Percentiles rank a stretch among this genome's conserved stretches.
Evolutionary conservation across 2,888 invertebrate species (phyloP).

Genomic region (Noctua janthe): DNA sequence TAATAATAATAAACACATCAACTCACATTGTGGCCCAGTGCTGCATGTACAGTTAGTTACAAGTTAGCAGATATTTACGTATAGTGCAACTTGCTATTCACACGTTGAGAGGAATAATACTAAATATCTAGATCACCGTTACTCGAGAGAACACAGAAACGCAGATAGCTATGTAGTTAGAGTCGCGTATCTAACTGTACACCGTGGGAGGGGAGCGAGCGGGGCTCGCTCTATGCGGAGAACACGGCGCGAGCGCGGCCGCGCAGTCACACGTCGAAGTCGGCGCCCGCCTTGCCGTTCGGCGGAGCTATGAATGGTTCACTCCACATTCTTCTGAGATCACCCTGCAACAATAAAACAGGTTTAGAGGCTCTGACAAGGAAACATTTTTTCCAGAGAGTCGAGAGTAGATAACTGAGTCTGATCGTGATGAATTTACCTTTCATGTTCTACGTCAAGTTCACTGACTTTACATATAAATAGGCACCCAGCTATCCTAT

Average conservation of each 20-base stretch:
- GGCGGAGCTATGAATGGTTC: constrained; percentile 97
- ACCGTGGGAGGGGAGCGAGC: constrained; percentile 15
- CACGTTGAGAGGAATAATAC: constrained; percentile 50
- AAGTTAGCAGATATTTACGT: constrained; percentile 59
- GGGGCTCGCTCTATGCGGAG: constrained; percentile 41
- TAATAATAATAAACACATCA: constrained; percentile 71
- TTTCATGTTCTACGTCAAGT: too few species aligned
- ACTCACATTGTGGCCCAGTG: constrained; percentile 70
- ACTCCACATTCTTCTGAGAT: constrained; percentile 99
- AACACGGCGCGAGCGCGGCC: constrained; percentile 37
- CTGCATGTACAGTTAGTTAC: constrained; percentile 69
- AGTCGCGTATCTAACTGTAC: constrained; percentile 55
- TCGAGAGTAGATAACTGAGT: not conserved
- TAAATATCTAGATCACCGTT: constrained; percentile 57
- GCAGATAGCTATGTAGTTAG: constrained; percentile 44
- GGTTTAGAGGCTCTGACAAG: not conserved
- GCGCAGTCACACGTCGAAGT: constrained; percentile 88
- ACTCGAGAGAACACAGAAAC: constrained; percentile 50
- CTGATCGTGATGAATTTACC: not conserved
- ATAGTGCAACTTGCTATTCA: constrained; percentile 61
- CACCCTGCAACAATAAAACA: constrained; percentile 92
- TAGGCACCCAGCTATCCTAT: not conserved
- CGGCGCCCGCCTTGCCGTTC: constrained; percentile 91
- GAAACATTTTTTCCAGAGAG: not conserved
- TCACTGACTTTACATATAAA: not conserved